Percentiles rank a stretch among this genome's conserved stretches.
Evolutionary conservation across 2,797 vertebrate genomes (phyloP).

Genomic region (Hippopotamyrus pictus): DNA sequence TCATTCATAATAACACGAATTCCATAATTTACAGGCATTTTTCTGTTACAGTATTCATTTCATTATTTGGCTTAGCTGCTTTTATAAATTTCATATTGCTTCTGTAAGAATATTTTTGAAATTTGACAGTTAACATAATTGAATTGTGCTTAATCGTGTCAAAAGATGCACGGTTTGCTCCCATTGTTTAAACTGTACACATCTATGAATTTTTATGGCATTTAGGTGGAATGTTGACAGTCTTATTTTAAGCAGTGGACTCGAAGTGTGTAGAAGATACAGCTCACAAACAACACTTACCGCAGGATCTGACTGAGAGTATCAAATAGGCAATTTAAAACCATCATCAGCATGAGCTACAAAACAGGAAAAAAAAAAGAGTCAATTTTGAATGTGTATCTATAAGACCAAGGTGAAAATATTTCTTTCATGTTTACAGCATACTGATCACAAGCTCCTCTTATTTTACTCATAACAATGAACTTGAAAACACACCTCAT

Average conservation of each 20-base stretch:
- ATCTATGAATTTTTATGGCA: neutral
- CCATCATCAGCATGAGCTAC: conserved; percentile 71
- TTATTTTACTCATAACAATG: neutral
- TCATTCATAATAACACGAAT: neutral
- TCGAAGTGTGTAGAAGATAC: neutral
- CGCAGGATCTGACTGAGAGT: conserved; percentile 66
- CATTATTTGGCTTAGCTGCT: neutral
- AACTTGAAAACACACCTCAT: conserved; percentile 65
- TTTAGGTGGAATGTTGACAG: neutral
- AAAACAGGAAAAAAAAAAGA: conserved; percentile 13
- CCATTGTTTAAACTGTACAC: neutral
- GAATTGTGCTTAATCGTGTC: neutral
- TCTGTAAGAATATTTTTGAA: neutral
- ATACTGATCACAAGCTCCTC: neutral
- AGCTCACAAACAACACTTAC: conserved; percentile 37
- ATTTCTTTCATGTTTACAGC: neutral
- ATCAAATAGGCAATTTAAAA: conserved; percentile 68
- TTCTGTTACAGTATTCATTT: neutral
- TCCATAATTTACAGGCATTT: neutral
- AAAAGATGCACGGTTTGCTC: neutral
- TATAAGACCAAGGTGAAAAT: neutral
- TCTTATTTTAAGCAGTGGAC: neutral
- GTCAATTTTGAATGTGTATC: neutral
- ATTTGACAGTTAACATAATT: neutral
- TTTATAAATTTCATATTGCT: neutral